Conservation (phyloP, 2,888 invertebrate genomes). For the Sabellastarte sp. region DNA sequence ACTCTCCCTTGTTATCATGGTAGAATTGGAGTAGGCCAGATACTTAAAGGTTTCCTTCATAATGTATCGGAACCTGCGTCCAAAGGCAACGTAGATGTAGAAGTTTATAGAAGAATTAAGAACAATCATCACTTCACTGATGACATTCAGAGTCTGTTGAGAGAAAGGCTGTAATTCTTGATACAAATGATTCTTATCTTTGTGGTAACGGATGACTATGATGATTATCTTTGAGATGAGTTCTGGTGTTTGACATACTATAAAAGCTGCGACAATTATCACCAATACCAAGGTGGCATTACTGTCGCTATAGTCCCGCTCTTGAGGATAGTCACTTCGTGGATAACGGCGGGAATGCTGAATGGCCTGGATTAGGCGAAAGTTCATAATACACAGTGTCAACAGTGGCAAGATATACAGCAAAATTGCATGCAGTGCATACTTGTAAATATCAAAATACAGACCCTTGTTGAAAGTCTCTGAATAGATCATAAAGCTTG, state of each 20-base stretch:
- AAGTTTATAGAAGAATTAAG: slow-evolving; percentile 32
- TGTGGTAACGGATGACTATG: slow-evolving; percentile 7
- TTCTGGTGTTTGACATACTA: slow-evolving; percentile 30
- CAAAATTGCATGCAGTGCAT: slow-evolving; percentile 19
- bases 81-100: slow-evolving; percentile 29
- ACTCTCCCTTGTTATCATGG: not conserved
- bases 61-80: slow-evolving; percentile 24
- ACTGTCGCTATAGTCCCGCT: slow-evolving; percentile 13
- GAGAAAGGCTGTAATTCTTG: not conserved
- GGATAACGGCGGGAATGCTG: slow-evolving; percentile 13
- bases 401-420: slow-evolving; percentile 26
- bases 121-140: slow-evolving; percentile 18
- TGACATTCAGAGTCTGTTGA: not conserved
- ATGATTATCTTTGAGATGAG: slow-evolving; percentile 15
- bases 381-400: slow-evolving; percentile 20
- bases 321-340: not conserved
- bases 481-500: slow-evolving; percentile 14
- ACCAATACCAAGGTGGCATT: slow-evolving; percentile 30
- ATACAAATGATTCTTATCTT: not conserved
- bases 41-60: slow-evolving; percentile 18
- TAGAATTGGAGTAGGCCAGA: not conserved
- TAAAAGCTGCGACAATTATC: slow-evolving; percentile 25
- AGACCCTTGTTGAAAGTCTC: slow-evolving; percentile 14
- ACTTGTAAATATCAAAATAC: slow-evolving; percentile 25
- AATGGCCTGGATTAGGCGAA: slow-evolving; percentile 23